Evolutionary conservation across 2,113 vertebrate species (phyloP).

Genomic region (Misgurnus anguillicaudatus): DNA sequence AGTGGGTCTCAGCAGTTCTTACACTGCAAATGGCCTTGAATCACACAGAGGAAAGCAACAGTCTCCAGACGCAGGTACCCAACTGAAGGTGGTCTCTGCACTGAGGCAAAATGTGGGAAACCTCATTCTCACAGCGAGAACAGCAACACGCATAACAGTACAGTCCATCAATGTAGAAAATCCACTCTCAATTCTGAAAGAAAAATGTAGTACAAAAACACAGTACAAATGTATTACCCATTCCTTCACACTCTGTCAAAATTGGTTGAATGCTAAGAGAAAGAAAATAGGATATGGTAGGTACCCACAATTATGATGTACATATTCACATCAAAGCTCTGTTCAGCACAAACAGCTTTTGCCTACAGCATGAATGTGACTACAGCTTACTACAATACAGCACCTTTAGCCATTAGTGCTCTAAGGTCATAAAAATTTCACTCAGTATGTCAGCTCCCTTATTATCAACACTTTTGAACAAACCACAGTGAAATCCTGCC

Average conservation of each 20-base stretch:
- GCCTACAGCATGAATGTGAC: constrained; percentile 24
- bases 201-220: neutral
- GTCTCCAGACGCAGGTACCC: constrained; percentile 30
- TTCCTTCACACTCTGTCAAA: constrained; percentile 6
- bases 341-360: constrained; percentile 31
- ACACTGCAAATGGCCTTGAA: constrained; percentile 29
- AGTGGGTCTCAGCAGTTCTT: constrained; percentile 40
- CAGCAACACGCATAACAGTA: too few species aligned
- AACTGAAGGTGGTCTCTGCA: constrained; percentile 18
- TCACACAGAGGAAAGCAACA: constrained; percentile 46
- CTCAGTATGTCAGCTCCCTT: constrained; percentile 10
- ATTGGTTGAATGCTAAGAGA: neutral
- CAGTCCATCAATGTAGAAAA: neutral
- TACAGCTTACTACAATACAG: constrained; percentile 20
- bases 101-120: neutral
- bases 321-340: constrained; percentile 10
- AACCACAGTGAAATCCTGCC: neutral
- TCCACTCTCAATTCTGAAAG: neutral
- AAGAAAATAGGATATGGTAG: constrained; percentile 14
- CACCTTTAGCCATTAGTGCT: constrained; percentile 31
- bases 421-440: constrained; percentile 29
- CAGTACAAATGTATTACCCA: neutral
- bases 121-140: neutral
- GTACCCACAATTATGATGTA: neutral
- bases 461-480: constrained; percentile 16